Evolutionary conservation across 2,113 vertebrate genomes (phyloP), one percentile per base, ranked within the genome.

Genomic region (Coturnix japonica): DNA sequence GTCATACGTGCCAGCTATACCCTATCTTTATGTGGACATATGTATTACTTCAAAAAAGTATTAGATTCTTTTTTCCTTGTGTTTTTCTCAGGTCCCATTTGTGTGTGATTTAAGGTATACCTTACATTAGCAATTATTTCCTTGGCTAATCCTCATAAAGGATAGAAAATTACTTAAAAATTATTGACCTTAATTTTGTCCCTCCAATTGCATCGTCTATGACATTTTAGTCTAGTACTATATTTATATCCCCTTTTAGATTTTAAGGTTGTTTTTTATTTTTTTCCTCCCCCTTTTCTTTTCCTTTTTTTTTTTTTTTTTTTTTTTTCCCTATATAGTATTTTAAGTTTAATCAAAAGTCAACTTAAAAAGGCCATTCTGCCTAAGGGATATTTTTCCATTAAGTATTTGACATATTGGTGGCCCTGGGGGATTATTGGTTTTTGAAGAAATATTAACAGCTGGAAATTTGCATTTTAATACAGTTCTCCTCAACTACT

Each of bases 361-460:
- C 97, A 98, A 99, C 98, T 98, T 97, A 98, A 98, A 99, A 98
- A 98, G 98, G 98, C 98, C 96, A 96, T 97, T 97, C 94, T 98
- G 98, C 99, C 98, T 99, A 98, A 99, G 98, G 99, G 98, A 98
- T 99, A 99, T 99, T 99, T 99, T 99, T 99, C 98, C 98, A 99
- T 99, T 99, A 99, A 99, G 98, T 98, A 98, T 99, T 98, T 99
- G 99, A 99, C 98, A 99, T 99, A 99, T 98, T 98, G 99, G 98
- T 99, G 98, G 98, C 99, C 98, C 98, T 98, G 97, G 98, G 99
- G 99, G 99, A 99, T 99, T 99, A 99, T 99, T 99, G 98, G 98
- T 98, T 99, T 99, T 99, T 99, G 98, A 99, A 99, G 98, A 99
- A 99, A 98, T 99, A 99, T 99, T 99, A 99, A 98, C 98, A 99